phyloP scores from a whole-genome alignment of 2,888 invertebrate genomes.

The Melanotus villosus region DNA sequence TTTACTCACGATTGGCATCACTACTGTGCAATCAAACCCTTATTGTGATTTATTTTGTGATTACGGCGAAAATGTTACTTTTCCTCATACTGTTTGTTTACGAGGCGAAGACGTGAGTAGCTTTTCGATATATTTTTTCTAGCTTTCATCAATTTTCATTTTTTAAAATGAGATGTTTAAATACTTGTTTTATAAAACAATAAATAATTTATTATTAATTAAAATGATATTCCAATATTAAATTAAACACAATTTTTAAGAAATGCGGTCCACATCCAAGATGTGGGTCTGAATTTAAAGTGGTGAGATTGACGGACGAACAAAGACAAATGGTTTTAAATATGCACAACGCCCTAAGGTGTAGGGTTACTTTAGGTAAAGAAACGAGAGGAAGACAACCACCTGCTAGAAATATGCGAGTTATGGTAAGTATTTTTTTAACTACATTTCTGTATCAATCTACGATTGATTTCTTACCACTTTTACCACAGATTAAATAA shows the following conservation, averaged over 20 bases:
- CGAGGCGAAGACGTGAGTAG: slow-evolving; percentile 25
- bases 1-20: not conserved
- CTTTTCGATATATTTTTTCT: no score
- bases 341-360: slow-evolving; percentile 63
- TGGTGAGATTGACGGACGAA: slow-evolving; percentile 58
- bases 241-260: slow-evolving; percentile 54
- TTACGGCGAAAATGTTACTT: slow-evolving; percentile 20
- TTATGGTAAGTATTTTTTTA: slow-evolving; percentile 58
- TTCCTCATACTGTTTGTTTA: slow-evolving; percentile 33
- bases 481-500: not conserved
- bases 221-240: not conserved
- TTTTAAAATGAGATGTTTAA: no score
- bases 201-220: not conserved
- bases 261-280: slow-evolving; percentile 60
- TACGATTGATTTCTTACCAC: no score
- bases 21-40: slow-evolving; percentile 22
- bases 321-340: slow-evolving; percentile 62
- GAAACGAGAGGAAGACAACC: slow-evolving; percentile 62
- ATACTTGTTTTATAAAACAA: not conserved
- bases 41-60: slow-evolving; percentile 37
- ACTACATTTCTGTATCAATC: not conserved
- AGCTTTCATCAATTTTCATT: no score
- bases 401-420: slow-evolving; percentile 63
- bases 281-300: slow-evolving; percentile 62
- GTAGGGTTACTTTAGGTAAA: slow-evolving; percentile 62